phyloP scores from a whole-genome alignment of 2,113 vertebrate genomes.

The Melozone crissalis region DNA sequence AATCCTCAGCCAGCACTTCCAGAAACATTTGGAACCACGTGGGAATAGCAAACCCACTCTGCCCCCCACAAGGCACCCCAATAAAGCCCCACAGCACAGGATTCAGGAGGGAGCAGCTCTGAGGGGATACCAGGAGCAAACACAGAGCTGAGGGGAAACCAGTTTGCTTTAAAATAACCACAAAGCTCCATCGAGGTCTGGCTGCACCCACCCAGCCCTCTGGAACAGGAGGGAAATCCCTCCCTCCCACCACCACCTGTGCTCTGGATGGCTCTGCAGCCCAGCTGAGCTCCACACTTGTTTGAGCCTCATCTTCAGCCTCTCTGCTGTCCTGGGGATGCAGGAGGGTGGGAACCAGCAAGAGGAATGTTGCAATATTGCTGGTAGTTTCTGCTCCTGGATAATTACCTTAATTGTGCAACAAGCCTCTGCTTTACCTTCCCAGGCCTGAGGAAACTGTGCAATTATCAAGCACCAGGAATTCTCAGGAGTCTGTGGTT shows the following conservation, averaged over 20 bases:
- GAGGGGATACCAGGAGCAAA: fast-evolving
- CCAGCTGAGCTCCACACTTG: fast-evolving
- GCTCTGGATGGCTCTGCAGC: fast-evolving
- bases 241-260: neutral
- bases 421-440: conserved; percentile 26
- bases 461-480: neutral
- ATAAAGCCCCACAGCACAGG: neutral
- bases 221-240: neutral
- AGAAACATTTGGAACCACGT: fast-evolving
- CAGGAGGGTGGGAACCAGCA: neutral
- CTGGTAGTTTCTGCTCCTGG: neutral
- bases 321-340: neutral
- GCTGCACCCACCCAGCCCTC: neutral
- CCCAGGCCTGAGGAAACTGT: conserved; percentile 30
- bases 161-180: neutral
- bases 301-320: neutral
- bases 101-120: fast-evolving
- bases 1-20: neutral
- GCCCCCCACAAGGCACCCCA: fast-evolving
- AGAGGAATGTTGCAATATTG: neutral
- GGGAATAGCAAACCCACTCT: neutral
- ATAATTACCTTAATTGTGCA: conserved; percentile 55
- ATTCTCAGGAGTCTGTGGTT: neutral
- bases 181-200: neutral
- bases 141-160: neutral